Conservation (phyloP, 2,797 vertebrate species). For the Centropyge bicolor region DNA sequence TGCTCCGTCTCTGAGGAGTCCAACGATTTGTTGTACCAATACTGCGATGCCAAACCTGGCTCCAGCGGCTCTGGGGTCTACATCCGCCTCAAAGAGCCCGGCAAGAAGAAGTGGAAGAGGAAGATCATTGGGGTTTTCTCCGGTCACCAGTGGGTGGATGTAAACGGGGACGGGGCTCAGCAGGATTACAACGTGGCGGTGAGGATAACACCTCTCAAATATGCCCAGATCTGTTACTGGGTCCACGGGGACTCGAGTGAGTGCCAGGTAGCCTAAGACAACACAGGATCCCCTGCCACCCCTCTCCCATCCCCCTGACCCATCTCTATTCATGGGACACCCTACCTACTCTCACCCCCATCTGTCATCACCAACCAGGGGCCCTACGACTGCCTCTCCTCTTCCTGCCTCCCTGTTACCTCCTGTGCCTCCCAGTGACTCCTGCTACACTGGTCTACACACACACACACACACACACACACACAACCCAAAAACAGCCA, state of each 20-base stretch:
- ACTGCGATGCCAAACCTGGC: slow-evolving; percentile 94
- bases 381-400: slow-evolving; percentile 59
- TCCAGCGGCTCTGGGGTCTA: slow-evolving; percentile 96
- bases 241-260: slow-evolving; percentile 90
- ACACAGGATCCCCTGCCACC: slow-evolving; percentile 27
- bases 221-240: slow-evolving; percentile 97
- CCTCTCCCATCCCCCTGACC: not conserved
- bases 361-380: slow-evolving; percentile 40
- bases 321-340: slow-evolving; percentile 9
- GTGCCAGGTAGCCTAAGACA: slow-evolving; percentile 87
- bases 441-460: slow-evolving; percentile 46
- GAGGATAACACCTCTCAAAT: slow-evolving; percentile 96
- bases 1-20: slow-evolving; percentile 96
- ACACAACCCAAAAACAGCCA: slow-evolving; percentile 40
- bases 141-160: slow-evolving; percentile 95
- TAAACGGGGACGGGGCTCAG: slow-evolving; percentile 88
- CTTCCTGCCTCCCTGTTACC: slow-evolving; percentile 41
- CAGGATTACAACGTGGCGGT: slow-evolving; percentile 98
- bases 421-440: slow-evolving; percentile 56
- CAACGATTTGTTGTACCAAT: slow-evolving; percentile 94
- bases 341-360: not conserved
- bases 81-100: slow-evolving; percentile 93
- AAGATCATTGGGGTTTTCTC: slow-evolving; percentile 96
- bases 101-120: slow-evolving; percentile 93
- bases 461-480: slow-evolving; percentile 14